Percentiles rank a stretch among this genome's conserved stretches.
These are phyloP conservation scores for Nannobrachium achirus DNA, from an alignment of 2,113 vertebrate genomes.

Conservation along the genomic window DNA sequence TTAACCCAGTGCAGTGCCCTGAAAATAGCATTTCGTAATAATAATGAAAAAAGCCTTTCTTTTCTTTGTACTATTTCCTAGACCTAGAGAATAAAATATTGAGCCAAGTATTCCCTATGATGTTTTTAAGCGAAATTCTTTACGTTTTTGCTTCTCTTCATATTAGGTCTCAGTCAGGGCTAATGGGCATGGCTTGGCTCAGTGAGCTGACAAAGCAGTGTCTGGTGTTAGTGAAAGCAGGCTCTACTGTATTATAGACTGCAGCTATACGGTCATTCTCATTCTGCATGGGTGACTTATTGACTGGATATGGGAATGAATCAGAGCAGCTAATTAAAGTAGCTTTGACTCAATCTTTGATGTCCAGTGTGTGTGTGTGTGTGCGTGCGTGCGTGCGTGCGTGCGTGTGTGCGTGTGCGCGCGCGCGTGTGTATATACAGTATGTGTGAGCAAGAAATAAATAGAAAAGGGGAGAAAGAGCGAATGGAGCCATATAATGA, in stretches of 20 bases:
- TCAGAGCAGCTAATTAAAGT: conserved; percentile 58
- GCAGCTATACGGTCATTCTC: conserved; percentile 42
- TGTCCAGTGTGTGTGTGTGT: conserved; percentile 4
- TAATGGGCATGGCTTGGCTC: conserved; percentile 14
- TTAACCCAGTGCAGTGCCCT: too few relatives aligned
- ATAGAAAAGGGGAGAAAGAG: too few relatives aligned
- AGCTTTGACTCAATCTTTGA: conserved; percentile 48
- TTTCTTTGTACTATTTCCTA: too few relatives aligned
- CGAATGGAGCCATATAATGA: too few relatives aligned
- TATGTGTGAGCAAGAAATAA: too few relatives aligned
- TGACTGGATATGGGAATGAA: conserved; percentile 52
- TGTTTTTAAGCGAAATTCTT: background rate
- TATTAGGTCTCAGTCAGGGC: conserved; percentile 2
- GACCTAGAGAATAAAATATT: too few relatives aligned
- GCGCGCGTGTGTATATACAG: too few relatives aligned
- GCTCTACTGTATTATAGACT: conserved; percentile 22
- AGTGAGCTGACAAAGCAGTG: conserved; percentile 31
- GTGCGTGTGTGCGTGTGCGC: conserved; percentile 10
- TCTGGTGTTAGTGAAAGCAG: conserved; percentile 18
- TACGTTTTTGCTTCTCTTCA: conserved; percentile 16
- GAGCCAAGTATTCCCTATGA: background rate
- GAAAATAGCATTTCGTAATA: too few relatives aligned
- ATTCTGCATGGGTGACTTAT: conserved; percentile 60
- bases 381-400: conserved; percentile 1
- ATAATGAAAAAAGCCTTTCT: too few relatives aligned